A percentile compares a stretch with the other conserved stretches of the same genome.
Evolutionary conservation across 1,140 invertebrate species (phyloP).

Genomic region (Globodera ellingtonae): DNA sequence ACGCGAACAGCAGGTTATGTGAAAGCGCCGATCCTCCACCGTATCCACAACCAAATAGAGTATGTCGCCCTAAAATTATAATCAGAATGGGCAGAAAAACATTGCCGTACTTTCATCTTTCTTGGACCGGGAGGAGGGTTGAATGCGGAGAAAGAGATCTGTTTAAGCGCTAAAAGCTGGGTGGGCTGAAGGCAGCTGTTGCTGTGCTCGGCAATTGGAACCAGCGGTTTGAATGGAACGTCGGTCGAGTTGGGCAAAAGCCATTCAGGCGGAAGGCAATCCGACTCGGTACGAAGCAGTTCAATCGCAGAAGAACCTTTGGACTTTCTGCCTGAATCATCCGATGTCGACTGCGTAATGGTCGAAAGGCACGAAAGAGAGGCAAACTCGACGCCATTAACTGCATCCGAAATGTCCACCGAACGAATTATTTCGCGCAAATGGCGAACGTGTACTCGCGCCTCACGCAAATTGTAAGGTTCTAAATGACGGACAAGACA

Average conservation of each 20-base stretch:
- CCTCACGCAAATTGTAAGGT: constrained; percentile 40
- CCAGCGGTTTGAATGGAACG: constrained; percentile 34
- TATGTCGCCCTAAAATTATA: constrained; percentile 39
- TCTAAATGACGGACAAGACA: constrained; percentile 26
- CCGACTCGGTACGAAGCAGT: constrained; percentile 25
- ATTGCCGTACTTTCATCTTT: constrained; percentile 37
- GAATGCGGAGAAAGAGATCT: constrained; percentile 36
- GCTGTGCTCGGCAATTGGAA: constrained; percentile 9
- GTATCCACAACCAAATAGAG: constrained; percentile 42
- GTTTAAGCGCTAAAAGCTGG: constrained; percentile 26
- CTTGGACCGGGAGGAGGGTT: constrained; percentile 45
- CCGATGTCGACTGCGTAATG: constrained; percentile 24
- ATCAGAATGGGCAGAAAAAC: constrained; percentile 4
- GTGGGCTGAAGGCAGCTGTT: constrained; percentile 2
- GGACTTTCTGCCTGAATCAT: not conserved
- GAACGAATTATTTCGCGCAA: constrained; percentile 39
- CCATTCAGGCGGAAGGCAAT: constrained; percentile 40
- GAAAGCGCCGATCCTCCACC: constrained; percentile 41
- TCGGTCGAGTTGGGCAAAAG: constrained; percentile 33
- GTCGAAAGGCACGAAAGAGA: constrained; percentile 38
- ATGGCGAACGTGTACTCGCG: constrained; percentile 43
- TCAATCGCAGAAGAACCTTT: constrained; percentile 9
- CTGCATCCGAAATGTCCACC: constrained; percentile 36
- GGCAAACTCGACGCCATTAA: constrained; percentile 38
- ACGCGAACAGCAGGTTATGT: constrained; percentile 41